Evolutionary conservation across 2,113 vertebrate genomes (phyloP), one percentile per base, ranked within the genome.

Genomic region (Corythaixoides concolor): DNA sequence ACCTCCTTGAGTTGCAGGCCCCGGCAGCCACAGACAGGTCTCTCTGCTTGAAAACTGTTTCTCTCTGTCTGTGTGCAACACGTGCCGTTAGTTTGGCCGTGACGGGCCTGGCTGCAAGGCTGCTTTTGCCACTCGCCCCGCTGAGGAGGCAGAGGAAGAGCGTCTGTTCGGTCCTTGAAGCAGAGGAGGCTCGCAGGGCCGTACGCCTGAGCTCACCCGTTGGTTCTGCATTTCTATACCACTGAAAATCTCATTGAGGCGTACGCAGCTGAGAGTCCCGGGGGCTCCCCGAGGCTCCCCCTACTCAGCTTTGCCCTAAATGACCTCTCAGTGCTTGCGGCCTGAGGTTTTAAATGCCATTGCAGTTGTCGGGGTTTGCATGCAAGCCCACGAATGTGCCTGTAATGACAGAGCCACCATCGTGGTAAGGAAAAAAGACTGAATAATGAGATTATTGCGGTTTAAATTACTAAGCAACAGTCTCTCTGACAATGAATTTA

Each of bases 51-150:
- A 8, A 21, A 47, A 35, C 3, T 0, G 8, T 16, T 35, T 23
- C 1, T 56, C 13, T 50, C 8, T 9, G 4, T 9, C 6, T 0
- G 5, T 9, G 32, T 27, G n/a, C 5, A 2, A 11, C 3, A 2
- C 0, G 0, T 4, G 12, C 56, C 0, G 0, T 32, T 11, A 12
- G 21, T 4, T 37, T 1, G 11, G 89, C 47, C 2, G 1, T 35
- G 35, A 10, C 27, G 27, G 37, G 30, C 16, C 12, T 3, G 56
- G 49, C 60, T 27, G 12, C 68, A 2, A 26, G 11, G 39, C 7
- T 28, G 5, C 49, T 50, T 33, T 0, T 1, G 8, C n/a, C 0
- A 0, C 49, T 35, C 0, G 0, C 8, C n/a, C 6, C 0, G 0
- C 30, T 14, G 33, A 49, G 27, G 33, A 37, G 43, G 32, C 45